Evolutionary conservation across 2,797 vertebrate genomes (phyloP).

Genomic region (Naso thynnoides): DNA sequence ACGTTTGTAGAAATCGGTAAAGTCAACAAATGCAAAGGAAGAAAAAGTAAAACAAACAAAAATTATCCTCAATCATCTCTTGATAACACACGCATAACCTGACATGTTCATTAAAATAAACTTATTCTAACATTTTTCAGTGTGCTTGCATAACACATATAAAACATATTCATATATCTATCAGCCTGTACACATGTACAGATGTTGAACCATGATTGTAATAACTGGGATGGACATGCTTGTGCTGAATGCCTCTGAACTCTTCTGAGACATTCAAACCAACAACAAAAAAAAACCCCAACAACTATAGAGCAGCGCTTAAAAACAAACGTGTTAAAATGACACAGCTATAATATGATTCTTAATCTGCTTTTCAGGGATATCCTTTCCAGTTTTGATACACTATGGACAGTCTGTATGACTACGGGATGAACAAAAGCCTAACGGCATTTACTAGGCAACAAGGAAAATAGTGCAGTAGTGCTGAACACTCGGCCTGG

Average conservation of each 20-base stretch:
- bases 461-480: neutral
- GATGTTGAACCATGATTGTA: constrained; percentile 27
- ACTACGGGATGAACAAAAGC: constrained; percentile 6
- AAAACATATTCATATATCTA: constrained; percentile 28
- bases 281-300: too few species aligned
- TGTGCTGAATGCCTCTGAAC: constrained; percentile 7
- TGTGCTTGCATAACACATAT: constrained; percentile 39
- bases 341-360: neutral
- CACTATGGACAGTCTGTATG: neutral
- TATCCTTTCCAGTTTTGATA: constrained; percentile 4
- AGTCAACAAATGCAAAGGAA: constrained; percentile 17
- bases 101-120: constrained; percentile 41
- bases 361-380: neutral
- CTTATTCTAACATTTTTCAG: constrained; percentile 21
- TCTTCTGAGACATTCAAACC: constrained; percentile 9
- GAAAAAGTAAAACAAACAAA: neutral
- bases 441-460: neutral
- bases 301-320: constrained; percentile 13
- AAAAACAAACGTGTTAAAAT: constrained; percentile 2
- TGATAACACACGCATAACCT: constrained; percentile 31
- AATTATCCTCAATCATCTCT: neutral
- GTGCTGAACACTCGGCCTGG: neutral
- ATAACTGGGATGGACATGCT: constrained; percentile 25
- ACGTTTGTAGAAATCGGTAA: constrained; percentile 29
- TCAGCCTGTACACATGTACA: constrained; percentile 38